Evolutionary conservation across 1,140 invertebrate genomes (phyloP), one percentile per base, ranked within the genome.

Genomic region (Trypoxylus dichotomus): DNA sequence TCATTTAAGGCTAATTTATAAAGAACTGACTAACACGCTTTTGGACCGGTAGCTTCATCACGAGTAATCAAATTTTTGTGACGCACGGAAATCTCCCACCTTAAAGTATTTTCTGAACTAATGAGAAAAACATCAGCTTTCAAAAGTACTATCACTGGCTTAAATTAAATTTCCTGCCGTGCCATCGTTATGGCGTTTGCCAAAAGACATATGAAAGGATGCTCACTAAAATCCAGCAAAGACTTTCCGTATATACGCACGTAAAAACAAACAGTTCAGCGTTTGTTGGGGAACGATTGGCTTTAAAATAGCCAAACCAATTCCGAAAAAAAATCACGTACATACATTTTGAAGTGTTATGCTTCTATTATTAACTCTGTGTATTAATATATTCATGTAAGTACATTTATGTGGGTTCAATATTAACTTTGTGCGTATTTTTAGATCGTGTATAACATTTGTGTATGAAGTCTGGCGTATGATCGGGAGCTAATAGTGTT

Each of bases 391-490:
- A 63, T 1, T 21, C 60, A 11, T 63, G 60, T 27, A 63, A 63
- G 60, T 63, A 63, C 60, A 63, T 63, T 63, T 63, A 63, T 63
- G 60, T 63, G 60, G 60, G 60, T 63, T 63, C 25, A 27, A 27
- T 63, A 63, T 63, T 63, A 63, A 63, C 60, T 63, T 63, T 63
- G 21, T 0, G 60, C 25, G 60, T 63, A 63, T 63, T 63, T 63
- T 63, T 63, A 63, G 60, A 63, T 11, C 10, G 60, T 63, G 60
- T 63, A 63, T 24, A 63, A 63, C 60, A 63, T 63, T 63, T 27
- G 25, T 63, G 60, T 63, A 63, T 25, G 60, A 19, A 63, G 60
- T 24, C 60, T 63, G 60, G 60, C 60, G 60, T 27, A 63, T 63
- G 60, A 27, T 63, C 60, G 60, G 60, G 47, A 37, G 8, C 25